Evolutionary conservation across 2,888 invertebrate species (phyloP).

Genomic region (Acrocera orbiculus): DNA sequence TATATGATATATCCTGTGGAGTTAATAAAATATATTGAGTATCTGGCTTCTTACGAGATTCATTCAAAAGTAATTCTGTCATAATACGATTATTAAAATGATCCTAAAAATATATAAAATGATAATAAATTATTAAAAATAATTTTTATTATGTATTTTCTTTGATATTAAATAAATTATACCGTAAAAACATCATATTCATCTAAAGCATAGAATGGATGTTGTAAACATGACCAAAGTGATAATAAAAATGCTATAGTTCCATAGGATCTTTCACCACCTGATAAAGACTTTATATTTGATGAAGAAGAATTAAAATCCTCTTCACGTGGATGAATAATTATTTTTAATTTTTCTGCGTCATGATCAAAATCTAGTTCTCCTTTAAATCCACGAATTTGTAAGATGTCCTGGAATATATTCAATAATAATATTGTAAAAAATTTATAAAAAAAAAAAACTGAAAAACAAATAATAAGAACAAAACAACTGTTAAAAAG

Average conservation of each 20-base stretch:
- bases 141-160: neutral
- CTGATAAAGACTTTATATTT: constrained; percentile 59
- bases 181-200: constrained; percentile 97
- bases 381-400: constrained; percentile 22
- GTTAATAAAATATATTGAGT: constrained; percentile 82
- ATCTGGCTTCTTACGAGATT: constrained; percentile 46
- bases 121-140: neutral
- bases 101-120: constrained; percentile 40
- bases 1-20: constrained; percentile 56
- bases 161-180: constrained; percentile 11
- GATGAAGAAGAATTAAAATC: constrained; percentile 29
- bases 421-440: neutral
- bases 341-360: constrained; percentile 33
- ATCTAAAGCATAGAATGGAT: constrained; percentile 87
- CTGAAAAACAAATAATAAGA: neutral
- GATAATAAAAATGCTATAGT: constrained; percentile 86
- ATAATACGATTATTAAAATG: constrained; percentile 64
- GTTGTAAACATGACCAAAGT: constrained; percentile 79
- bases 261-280: constrained; percentile 91
- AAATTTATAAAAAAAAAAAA: neutral
- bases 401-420: constrained; percentile 17
- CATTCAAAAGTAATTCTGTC: constrained; percentile 57
- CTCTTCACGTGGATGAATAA: constrained; percentile 38
- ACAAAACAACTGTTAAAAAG: neutral
- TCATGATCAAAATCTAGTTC: constrained; percentile 26